Percentiles rank a stretch among this genome's conserved stretches.
phyloP scores from a whole-genome alignment of 2,113 vertebrate species.

The Neodontobutis hainanensis region DNA sequence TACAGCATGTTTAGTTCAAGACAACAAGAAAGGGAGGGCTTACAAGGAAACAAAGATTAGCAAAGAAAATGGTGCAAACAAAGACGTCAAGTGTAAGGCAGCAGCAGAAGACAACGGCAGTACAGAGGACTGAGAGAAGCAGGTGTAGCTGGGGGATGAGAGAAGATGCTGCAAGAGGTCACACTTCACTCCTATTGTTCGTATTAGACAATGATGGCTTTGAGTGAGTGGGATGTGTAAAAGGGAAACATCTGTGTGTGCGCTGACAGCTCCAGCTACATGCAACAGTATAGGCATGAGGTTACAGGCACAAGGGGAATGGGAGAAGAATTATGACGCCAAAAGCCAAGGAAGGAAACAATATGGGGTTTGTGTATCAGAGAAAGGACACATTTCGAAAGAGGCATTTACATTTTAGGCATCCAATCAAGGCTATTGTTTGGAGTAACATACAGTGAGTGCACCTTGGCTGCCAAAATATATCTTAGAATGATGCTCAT shows the following conservation, averaged over 20 bases:
- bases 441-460: constrained; percentile 24
- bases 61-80: constrained; percentile 27
- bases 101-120: constrained; percentile 15
- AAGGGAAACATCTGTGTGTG: constrained; percentile 50
- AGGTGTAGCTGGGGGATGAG: constrained; percentile 53
- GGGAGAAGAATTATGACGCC: constrained; percentile 26
- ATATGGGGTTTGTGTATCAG: constrained; percentile 26
- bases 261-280: constrained; percentile 35
- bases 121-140: constrained; percentile 24
- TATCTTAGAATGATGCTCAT: constrained; percentile 30
- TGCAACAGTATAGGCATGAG: constrained; percentile 36
- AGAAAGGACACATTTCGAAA: constrained; percentile 11
- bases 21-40: neutral
- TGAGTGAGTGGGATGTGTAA: constrained; percentile 57
- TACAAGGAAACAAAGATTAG: constrained; percentile 29
- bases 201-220: constrained; percentile 62
- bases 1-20: constrained; percentile 6
- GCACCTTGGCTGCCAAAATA: constrained; percentile 16
- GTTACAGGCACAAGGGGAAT: constrained; percentile 17
- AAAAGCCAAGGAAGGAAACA: constrained; percentile 35
- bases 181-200: constrained; percentile 62
- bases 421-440: constrained; percentile 40
- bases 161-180: constrained; percentile 63
- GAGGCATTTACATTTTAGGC: constrained; percentile 33
- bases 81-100: constrained; percentile 28